Conservation (phyloP, 2,888 invertebrate species). For the Dioctria linearis region DNA sequence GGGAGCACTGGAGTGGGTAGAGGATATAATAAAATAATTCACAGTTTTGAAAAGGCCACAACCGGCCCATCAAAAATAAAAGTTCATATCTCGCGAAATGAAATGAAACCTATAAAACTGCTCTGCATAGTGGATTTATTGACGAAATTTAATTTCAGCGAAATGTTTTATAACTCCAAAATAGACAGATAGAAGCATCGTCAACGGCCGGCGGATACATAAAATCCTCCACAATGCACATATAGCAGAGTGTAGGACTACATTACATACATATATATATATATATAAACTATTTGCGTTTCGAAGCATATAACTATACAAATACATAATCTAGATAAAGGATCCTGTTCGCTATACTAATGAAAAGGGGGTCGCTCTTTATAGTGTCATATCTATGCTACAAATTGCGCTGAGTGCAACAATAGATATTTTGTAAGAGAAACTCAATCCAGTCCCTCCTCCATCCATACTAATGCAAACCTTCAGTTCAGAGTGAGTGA, state of each 20-base stretch:
- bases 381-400: conserved; percentile 11
- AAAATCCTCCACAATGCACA: not conserved
- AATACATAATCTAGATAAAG: no score
- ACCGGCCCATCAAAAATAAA: conserved; percentile 30
- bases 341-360: not conserved
- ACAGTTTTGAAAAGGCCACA: conserved; percentile 33
- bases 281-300: no score
- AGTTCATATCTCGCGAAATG: conserved; percentile 28
- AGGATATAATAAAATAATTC: conserved; percentile 49
- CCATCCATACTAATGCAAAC: no score
- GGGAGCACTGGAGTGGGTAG: no score
- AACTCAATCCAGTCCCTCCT: not conserved
- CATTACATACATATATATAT: no score
- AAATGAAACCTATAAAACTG: conserved; percentile 31
- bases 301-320: no score
- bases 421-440: conserved; percentile 33
- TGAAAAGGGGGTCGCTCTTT: not conserved
- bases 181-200: conserved; percentile 37
- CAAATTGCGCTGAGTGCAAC: conserved; percentile 22
- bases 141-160: conserved; percentile 36
- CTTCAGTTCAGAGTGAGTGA: not conserved
- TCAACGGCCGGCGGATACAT: not conserved
- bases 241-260: no score
- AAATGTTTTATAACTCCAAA: conserved; percentile 43
- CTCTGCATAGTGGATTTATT: conserved; percentile 35